Evolutionary conservation across 2,113 vertebrate genomes (phyloP).

Genomic region (Microtus pennsylvanicus): DNA sequence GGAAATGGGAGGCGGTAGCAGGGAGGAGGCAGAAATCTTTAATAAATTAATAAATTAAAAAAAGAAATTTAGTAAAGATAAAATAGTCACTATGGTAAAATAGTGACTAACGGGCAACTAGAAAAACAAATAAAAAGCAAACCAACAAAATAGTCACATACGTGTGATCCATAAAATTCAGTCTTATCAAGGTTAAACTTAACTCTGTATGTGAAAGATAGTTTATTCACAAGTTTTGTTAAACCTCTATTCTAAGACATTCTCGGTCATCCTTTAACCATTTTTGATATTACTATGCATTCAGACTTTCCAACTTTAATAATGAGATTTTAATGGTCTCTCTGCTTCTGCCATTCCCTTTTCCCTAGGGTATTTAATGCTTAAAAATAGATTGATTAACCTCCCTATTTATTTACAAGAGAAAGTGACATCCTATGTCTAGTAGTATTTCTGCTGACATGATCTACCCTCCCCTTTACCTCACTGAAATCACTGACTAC

Average conservation of each 20-base stretch:
- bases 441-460: background rate
- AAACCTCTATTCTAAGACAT: background rate
- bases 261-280: background rate
- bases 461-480: rapidly evolving
- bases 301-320: background rate
- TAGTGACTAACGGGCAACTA: background rate
- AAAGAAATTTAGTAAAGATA: too few species aligned
- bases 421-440: background rate
- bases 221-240: background rate
- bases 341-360: background rate
- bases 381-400: background rate
- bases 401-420: background rate
- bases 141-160: background rate
- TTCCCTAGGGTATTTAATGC: background rate
- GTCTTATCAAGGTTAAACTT: background rate
- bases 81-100: background rate
- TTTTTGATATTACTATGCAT: background rate
- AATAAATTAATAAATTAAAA: too few species aligned
- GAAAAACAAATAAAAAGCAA: background rate
- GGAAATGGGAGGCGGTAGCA: too few species aligned
- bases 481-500: background rate
- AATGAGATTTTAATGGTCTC: background rate
- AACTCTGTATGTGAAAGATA: slow-evolving; percentile 24
- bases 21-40: too few species aligned
- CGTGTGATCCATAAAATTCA: background rate